These are phyloP conservation scores for Drosophila ezoana DNA, from an alignment of 2,888 invertebrate species.

Conservation along the genomic window DNA sequence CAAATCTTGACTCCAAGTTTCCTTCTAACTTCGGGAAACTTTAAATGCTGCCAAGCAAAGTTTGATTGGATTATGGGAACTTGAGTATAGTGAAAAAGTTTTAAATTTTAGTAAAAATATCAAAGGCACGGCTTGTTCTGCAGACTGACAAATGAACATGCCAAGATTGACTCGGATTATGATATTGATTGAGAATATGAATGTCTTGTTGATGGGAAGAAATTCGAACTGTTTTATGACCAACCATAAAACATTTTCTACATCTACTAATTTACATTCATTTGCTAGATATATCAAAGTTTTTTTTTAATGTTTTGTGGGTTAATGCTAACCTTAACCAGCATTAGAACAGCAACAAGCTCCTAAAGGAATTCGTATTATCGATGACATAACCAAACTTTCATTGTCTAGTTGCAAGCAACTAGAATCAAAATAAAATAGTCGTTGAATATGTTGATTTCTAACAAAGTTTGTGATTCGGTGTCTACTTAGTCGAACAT, in stretches of 20 bases:
- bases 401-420: constrained; percentile 5
- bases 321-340: background rate
- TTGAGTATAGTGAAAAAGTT: constrained; percentile 44
- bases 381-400: constrained; percentile 23
- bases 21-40: constrained; percentile 12
- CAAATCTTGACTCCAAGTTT: constrained; percentile 14
- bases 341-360: background rate
- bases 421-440: constrained; percentile 1
- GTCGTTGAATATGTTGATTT: constrained; percentile 34
- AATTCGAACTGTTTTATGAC: too few species aligned
- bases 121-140: constrained; percentile 35
- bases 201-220: background rate
- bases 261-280: too few species aligned
- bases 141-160: constrained; percentile 15
- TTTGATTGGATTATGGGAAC: constrained; percentile 15
- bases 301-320: too few species aligned
- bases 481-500: constrained; percentile 33
- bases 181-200: constrained; percentile 1
- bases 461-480: constrained; percentile 59
- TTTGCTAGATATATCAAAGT: too few species aligned
- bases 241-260: too few species aligned
- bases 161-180: background rate
- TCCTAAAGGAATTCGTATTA: constrained; percentile 3
- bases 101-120: constrained; percentile 71
- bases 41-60: constrained; percentile 19